Evolutionary conservation across 2,888 invertebrate species (phyloP).

Genomic region (Chaetoderma sp.): DNA sequence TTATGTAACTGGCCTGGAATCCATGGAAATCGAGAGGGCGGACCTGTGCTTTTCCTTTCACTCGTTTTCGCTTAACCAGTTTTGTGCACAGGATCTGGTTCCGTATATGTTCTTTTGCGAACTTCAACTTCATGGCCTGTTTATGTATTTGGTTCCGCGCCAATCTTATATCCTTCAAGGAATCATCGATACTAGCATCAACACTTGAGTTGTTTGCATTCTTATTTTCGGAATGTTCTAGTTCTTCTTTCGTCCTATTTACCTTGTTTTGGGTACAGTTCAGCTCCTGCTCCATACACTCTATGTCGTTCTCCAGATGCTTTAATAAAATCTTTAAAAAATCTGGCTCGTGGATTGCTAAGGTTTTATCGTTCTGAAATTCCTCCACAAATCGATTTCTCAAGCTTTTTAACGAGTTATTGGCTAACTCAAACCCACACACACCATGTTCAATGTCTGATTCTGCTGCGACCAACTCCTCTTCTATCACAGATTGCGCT

Average conservation of each 20-base stretch:
- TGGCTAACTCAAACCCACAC: slow-evolving; percentile 40
- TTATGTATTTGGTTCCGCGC: no score
- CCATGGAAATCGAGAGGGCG: no score
- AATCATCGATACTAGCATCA: slow-evolving; percentile 14
- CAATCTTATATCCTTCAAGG: no score
- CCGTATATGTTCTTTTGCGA: no score
- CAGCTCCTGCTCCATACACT: slow-evolving; percentile 37
- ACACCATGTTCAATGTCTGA: slow-evolving; percentile 43
- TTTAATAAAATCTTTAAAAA: slow-evolving; percentile 43
- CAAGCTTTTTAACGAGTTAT: slow-evolving; percentile 42
- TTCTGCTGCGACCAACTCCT: slow-evolving; percentile 36
- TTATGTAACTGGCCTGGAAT: slow-evolving; percentile 52
- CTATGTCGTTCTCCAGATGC: slow-evolving; percentile 51
- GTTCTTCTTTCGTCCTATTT: no score
- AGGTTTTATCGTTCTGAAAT: slow-evolving; percentile 40
- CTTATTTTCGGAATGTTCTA: no score
- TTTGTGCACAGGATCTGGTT: no score
- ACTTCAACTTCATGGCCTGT: no score
- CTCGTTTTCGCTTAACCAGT: slow-evolving; percentile 23
- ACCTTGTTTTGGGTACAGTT: slow-evolving; percentile 41
- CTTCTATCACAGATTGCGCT: slow-evolving; percentile 34
- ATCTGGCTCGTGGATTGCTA: slow-evolving; percentile 38
- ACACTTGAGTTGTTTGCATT: no score
- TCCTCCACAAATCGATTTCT: slow-evolving; percentile 40
- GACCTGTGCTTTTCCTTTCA: slow-evolving; percentile 31